These are phyloP conservation scores for Leucoraja ocellata DNA, from an alignment of 2,797 vertebrate genomes.

Conservation along the genomic window DNA sequence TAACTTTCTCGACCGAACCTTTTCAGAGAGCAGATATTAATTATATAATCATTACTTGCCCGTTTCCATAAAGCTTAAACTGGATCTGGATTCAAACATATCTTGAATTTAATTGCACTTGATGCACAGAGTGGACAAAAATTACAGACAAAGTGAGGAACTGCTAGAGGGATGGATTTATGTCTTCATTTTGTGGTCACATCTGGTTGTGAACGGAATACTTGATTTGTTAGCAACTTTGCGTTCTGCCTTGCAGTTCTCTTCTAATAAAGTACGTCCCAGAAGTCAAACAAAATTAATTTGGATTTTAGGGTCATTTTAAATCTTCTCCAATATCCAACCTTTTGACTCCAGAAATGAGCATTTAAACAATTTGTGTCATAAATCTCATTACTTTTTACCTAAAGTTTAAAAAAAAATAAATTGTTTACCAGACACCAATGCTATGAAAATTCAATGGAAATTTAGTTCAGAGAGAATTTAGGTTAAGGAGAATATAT, in stretches of 20 bases:
- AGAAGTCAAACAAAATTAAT: neutral
- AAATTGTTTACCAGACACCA: neutral
- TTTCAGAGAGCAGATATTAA: no score
- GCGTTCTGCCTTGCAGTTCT: neutral
- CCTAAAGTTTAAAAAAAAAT: neutral
- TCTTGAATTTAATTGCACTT: neutral
- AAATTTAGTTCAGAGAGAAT: neutral
- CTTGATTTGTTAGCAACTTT: neutral
- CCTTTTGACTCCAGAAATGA: neutral
- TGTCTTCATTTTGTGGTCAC: conserved; percentile 10
- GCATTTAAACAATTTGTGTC: neutral
- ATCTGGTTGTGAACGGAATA: neutral
- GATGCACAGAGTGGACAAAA: neutral
- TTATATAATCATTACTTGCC: neutral
- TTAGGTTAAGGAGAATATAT: neutral
- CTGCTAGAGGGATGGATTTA: neutral
- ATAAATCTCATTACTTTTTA: neutral
- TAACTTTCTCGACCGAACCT: neutral
- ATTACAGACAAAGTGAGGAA: neutral
- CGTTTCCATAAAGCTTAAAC: neutral
- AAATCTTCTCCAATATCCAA: neutral
- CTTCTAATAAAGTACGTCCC: neutral
- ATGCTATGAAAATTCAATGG: neutral
- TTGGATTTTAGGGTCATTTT: neutral
- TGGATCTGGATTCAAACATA: neutral